Percentiles rank a stretch among this genome's conserved stretches.
Conservation (phyloP, 2,888 invertebrate genomes). For the Spatulosminthurus flaviceps region DNA sequence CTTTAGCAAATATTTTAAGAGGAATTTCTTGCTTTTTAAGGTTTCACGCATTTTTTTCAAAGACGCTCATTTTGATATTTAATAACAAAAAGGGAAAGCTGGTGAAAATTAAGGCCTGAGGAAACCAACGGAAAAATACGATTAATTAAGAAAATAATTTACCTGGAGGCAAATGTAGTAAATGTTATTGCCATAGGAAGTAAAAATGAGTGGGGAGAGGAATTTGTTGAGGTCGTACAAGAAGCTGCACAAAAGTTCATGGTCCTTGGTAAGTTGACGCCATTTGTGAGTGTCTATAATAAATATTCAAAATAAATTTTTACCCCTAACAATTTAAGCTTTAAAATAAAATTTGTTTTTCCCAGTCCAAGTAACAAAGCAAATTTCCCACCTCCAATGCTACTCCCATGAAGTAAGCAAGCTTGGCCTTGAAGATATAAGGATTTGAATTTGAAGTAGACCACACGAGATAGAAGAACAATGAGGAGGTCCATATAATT, state of each 20-base stretch:
- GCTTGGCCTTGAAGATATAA: conserved; percentile 24
- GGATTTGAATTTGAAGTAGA: conserved; percentile 45
- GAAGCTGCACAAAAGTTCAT: conserved; percentile 27
- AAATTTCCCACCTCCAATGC: neutral
- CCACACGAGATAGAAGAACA: conserved; percentile 29
- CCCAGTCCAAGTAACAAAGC: no score
- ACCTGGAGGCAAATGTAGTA: conserved; percentile 48
- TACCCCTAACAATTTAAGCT: no score
- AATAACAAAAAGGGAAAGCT: no score
- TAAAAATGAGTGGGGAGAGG: conserved; percentile 41
- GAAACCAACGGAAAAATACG: no score
- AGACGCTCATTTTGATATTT: no score
- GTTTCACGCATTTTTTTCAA: no score
- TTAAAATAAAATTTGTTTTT: no score
- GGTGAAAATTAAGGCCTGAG: no score
- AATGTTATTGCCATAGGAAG: conserved; percentile 36
- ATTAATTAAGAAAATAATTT: neutral
- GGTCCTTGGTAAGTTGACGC: conserved; percentile 29
- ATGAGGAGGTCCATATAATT: conserved; percentile 44
- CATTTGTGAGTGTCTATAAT: conserved; percentile 31
- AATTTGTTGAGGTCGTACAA: conserved; percentile 27
- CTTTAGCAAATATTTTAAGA: no score
- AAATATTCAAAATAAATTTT: neutral
- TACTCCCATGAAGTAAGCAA: neutral
- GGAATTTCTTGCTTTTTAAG: no score